Evolutionary conservation across 2,888 invertebrate genomes (phyloP).

Genomic region (Nebria brevicollis): DNA sequence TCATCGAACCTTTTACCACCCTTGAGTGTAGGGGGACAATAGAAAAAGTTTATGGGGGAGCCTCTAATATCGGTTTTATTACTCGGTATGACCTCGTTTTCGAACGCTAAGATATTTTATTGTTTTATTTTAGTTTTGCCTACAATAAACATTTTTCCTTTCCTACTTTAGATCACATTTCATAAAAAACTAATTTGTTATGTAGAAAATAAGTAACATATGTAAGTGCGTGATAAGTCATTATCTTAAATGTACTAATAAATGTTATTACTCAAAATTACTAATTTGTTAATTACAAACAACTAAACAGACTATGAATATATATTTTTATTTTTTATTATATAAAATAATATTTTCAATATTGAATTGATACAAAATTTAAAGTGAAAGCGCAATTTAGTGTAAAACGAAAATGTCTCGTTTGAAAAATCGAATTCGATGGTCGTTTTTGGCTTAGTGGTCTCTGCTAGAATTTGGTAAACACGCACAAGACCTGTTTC

Average conservation of each 20-base stretch:
- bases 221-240: too few species aligned
- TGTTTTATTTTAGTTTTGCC: slow-evolving; percentile 16
- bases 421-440: not conserved
- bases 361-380: too few species aligned
- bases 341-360: too few species aligned
- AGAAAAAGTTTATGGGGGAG: slow-evolving; percentile 17
- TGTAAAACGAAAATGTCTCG: not conserved
- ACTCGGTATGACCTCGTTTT: slow-evolving; percentile 18
- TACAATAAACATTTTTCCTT: slow-evolving; percentile 11
- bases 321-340: too few species aligned
- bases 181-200: too few species aligned
- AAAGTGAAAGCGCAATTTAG: too few species aligned
- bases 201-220: too few species aligned
- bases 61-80: slow-evolving; percentile 29
- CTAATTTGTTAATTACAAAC: too few species aligned
- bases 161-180: not conserved
- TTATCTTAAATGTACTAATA: too few species aligned
- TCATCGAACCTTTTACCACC: slow-evolving; percentile 20
- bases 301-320: too few species aligned
- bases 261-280: too few species aligned
- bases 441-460: not conserved
- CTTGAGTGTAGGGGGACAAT: slow-evolving; percentile 11
- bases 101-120: slow-evolving; percentile 2
- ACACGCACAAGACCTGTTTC: not conserved
- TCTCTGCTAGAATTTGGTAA: not conserved